Base-by-base conservation (phyloP, 2,113 vertebrate species). In the Sinocyclocheilus rhinocerous region DNA sequence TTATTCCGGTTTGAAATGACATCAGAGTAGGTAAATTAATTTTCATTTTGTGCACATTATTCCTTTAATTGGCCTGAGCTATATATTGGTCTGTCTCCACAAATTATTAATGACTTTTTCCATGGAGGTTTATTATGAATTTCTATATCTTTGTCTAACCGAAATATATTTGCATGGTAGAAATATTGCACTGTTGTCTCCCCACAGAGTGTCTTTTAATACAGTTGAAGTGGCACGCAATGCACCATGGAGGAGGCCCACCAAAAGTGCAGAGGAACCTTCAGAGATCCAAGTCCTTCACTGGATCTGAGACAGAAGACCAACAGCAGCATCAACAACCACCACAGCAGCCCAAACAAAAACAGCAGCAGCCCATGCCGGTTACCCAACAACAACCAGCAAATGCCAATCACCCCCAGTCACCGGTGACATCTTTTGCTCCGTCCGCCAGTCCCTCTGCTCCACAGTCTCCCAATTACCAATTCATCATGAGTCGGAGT, bases 171-270 rank as follows among this genome's bases (percentile, higher is more conserved):
- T 61, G 22, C 67, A 29, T 13, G 16, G 24, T 48, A 11, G 45
- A 65, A 48, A 29, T 8, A 2, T 22, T 83, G 6, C 69, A 87
- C 33, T 90, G 6, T 88, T 4, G 9, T 24, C 18, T 88, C 63
- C 88, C 36, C 36, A 59, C 86, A 93, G 93, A 89, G 88, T 93
- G 87, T 90, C 85, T 87, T 86, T 65, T 86, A 76, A 84, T 87
- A 90, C 87, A 91, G 90, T 87, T 93, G 87, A 92, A 90, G 91
- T 90, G 94, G 92, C 91, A 92, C 93, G 98, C 95, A 92, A 99
- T 99, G 98, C 98, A 99, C 96, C 98, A 99, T 97, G 97, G 98
- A 93, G 97, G 94, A 89, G 97, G 97, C 92, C 95, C 97, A 91
- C 97, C 97, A 91, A 98, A 95, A 90, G 95, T 96, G 88, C 98